Evolutionary conservation across 2,113 vertebrate species (phyloP).

Genomic region (Pterocles burchelli): DNA sequence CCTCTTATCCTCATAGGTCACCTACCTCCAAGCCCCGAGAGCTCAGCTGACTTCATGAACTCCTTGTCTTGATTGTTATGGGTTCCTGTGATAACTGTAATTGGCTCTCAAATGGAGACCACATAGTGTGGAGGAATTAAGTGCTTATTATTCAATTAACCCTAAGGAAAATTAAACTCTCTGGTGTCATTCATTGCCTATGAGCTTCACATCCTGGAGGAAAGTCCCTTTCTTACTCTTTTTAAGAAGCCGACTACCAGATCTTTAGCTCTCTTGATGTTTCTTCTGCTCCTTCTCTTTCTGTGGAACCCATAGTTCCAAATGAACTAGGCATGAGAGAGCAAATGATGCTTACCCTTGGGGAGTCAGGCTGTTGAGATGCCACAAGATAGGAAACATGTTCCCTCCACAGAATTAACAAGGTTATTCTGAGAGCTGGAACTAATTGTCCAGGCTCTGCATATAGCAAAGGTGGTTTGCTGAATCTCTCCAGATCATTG

Average conservation of each 20-base stretch:
- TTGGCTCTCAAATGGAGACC: not conserved
- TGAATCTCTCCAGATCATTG: not conserved
- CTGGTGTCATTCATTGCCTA: not conserved
- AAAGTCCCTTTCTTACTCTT: not conserved
- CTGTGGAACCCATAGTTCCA: not conserved
- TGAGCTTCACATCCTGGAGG: not conserved
- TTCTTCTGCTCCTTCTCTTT: not conserved
- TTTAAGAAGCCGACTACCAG: not conserved
- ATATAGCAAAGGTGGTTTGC: not conserved
- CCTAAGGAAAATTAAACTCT: not conserved
- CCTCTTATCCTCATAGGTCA: not conserved
- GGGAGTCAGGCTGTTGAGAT: not conserved
- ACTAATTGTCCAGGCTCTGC: not conserved
- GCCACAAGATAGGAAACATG: rapidly evolving
- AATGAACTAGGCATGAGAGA: not conserved
- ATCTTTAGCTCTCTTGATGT: not conserved
- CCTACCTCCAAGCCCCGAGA: not conserved
- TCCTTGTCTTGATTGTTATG: not conserved
- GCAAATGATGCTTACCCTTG: not conserved
- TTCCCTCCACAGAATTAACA: not conserved
- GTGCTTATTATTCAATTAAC: not conserved
- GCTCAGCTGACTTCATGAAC: not conserved
- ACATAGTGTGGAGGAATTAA: not conserved
- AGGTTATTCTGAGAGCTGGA: not conserved
- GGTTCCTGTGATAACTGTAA: not conserved